Evolutionary conservation across 2,888 invertebrate genomes (phyloP), one percentile per base, ranked within the genome.

Genomic region (Tetranychus truncatus): DNA sequence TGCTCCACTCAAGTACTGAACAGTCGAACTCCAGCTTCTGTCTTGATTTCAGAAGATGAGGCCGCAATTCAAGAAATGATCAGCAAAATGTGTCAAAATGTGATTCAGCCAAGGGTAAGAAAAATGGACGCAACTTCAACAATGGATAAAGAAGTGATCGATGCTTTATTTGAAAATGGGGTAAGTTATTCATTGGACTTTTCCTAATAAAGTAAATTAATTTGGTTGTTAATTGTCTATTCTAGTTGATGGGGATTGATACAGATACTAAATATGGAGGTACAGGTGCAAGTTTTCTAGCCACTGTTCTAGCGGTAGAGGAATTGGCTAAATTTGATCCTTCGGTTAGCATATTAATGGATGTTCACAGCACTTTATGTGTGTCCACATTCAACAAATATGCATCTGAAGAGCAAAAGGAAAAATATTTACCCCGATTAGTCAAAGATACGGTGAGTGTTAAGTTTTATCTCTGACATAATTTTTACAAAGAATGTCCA

Each of bases 341-440:
- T 0, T 87, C 94, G 0, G 90, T 96, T 0, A 90, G 89, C n/a
- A 91, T 92, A 0, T 86, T 91, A 74, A 91, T 93, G 6, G 96
- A 96, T 82, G 90, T 97, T 78, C 97, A 97, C 82, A 97, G 96
- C 82, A 96, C 96, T 0, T 85, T 97, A 46, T 90, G 95, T 67
- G 92, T 91, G 82, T 89, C 90, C 0, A 85, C 95, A 55, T 86
- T 96, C 78, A 87, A 88, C 80, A 91, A 91, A 83, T 86, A 91
- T 45, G 95, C 91, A 3, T 91, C 88, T 6, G 86, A 89, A 78
- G 92, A 91, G 81, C 96, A 96, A 83, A 95, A 95, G 82, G 85
- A 89, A 78, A 92, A 91, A 81, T 97, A 95, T 82, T 86, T 96
- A 79, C 90, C 95, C 0, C 87, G 88, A 80, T 84, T 95, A 73